These are phyloP conservation scores for Oscheius myriophilus DNA, from an alignment of 2,888 invertebrate genomes.

Conservation along the genomic window DNA sequence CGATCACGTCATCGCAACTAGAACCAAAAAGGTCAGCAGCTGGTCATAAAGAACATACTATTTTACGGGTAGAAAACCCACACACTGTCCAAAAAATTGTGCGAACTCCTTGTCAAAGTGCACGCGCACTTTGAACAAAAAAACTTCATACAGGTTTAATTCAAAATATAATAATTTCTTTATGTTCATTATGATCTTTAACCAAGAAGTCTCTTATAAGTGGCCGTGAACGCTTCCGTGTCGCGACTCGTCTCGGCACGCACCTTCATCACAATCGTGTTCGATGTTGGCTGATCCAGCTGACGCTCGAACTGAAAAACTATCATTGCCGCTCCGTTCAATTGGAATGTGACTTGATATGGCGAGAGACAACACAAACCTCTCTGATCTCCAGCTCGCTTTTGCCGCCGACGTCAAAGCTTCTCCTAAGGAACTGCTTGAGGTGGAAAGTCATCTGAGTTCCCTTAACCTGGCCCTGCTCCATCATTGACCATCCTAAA, in stretches of 20 bases:
- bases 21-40: too few relatives aligned
- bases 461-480: constrained; percentile 67
- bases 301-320: constrained; percentile 64
- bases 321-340: background rate
- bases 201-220: constrained; percentile 52
- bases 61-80: too few relatives aligned
- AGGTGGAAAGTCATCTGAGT: constrained; percentile 68
- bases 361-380: constrained; percentile 36
- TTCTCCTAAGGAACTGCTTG: constrained; percentile 67
- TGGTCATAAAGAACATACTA: too few relatives aligned
- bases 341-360: background rate
- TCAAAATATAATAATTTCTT: too few relatives aligned
- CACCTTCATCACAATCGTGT: constrained; percentile 65
- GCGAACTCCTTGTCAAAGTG: too few relatives aligned
- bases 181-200: constrained; percentile 4
- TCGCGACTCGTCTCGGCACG: constrained; percentile 67
- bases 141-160: too few relatives aligned
- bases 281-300: constrained; percentile 64
- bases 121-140: too few relatives aligned
- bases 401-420: constrained; percentile 64
- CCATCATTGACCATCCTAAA: constrained; percentile 69
- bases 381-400: constrained; percentile 66
- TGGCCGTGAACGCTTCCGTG: constrained; percentile 65
- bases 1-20: too few relatives aligned
- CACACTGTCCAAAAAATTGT: too few relatives aligned